These are phyloP conservation scores for Ellobius talpinus DNA, from an alignment of 2,113 vertebrate species.

Conservation along the genomic window DNA sequence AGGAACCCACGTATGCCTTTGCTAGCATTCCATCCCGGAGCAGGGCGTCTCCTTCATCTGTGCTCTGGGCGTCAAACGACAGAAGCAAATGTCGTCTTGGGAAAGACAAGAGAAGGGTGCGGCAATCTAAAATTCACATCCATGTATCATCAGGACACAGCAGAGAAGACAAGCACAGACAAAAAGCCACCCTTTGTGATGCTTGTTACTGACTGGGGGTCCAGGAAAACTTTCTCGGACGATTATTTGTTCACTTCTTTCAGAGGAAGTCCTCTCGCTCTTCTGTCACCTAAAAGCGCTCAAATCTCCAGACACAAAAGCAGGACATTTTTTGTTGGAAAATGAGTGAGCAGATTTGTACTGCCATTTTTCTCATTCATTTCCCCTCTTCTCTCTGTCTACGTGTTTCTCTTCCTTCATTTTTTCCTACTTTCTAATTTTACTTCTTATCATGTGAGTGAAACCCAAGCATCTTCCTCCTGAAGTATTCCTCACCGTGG, in stretches of 20 bases:
- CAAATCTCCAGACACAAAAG: background rate
- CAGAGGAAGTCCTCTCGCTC: background rate
- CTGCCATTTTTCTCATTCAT: background rate
- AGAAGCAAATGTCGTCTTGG: background rate
- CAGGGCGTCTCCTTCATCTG: accelerated
- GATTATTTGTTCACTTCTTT: background rate
- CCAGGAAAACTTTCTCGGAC: background rate
- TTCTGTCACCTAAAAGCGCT: background rate
- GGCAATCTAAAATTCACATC: background rate
- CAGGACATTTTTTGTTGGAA: constrained; percentile 10
- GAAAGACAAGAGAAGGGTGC: background rate
- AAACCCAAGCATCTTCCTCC: background rate
- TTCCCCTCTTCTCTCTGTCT: background rate
- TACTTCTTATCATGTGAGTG: constrained; percentile 29
- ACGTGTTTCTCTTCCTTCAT: background rate
- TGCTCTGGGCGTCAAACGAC: background rate
- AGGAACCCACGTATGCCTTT: accelerated
- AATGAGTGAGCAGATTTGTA: constrained; percentile 41
- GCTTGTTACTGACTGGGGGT: background rate
- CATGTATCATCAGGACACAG: background rate
- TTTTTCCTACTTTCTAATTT: constrained; percentile 6
- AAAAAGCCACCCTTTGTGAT: background rate
- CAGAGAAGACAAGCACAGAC: background rate
- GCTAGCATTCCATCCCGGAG: background rate
- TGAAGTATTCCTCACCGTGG: background rate